phyloP scores from a whole-genome alignment of 1,140 invertebrate genomes.

The Pseudobourletiella spinata region DNA sequence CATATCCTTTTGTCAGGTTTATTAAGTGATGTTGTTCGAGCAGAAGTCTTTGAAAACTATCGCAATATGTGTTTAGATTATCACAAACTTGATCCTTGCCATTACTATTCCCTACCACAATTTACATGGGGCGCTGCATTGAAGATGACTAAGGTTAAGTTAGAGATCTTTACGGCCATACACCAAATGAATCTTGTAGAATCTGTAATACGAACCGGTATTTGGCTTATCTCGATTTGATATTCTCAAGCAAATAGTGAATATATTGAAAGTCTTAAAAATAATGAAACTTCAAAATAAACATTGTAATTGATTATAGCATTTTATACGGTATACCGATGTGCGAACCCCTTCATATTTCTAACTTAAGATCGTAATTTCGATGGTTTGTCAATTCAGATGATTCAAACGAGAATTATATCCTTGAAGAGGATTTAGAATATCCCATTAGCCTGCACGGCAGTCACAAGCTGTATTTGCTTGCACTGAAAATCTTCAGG shows the following conservation, averaged over 20 bases:
- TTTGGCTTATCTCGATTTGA: slow-evolving; percentile 31
- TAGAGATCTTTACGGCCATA: slow-evolving; percentile 33
- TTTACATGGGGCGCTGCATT: slow-evolving; percentile 37
- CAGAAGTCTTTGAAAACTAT: slow-evolving; percentile 39
- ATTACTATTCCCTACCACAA: slow-evolving; percentile 37
- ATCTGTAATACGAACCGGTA: slow-evolving; percentile 21
- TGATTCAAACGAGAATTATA: slow-evolving; percentile 30
- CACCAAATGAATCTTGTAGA: slow-evolving; percentile 38
- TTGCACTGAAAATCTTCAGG: slow-evolving; percentile 23
- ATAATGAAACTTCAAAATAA: slow-evolving; percentile 8
- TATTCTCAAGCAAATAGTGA: slow-evolving; percentile 26
- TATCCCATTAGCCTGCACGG: slow-evolving; percentile 36
- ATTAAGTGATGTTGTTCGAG: slow-evolving; percentile 26
- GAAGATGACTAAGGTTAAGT: slow-evolving; percentile 21
- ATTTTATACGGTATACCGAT: slow-evolving; percentile 38
- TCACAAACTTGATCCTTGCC: slow-evolving; percentile 34
- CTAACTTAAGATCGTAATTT: slow-evolving; percentile 28
- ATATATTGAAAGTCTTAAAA: slow-evolving; percentile 25
- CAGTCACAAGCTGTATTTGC: slow-evolving; percentile 32
- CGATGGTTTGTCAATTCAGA: slow-evolving; percentile 20
- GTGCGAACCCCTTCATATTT: slow-evolving; percentile 20
- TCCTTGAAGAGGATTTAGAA: slow-evolving; percentile 37
- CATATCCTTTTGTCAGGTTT: too few relatives aligned
- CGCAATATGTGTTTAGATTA: slow-evolving; percentile 7
- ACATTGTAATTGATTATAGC: slow-evolving; percentile 28